Percentiles rank a stretch among this genome's conserved stretches.
Evolutionary conservation across 2,797 vertebrate species (phyloP).

Genomic region (Scleropages formosus): DNA sequence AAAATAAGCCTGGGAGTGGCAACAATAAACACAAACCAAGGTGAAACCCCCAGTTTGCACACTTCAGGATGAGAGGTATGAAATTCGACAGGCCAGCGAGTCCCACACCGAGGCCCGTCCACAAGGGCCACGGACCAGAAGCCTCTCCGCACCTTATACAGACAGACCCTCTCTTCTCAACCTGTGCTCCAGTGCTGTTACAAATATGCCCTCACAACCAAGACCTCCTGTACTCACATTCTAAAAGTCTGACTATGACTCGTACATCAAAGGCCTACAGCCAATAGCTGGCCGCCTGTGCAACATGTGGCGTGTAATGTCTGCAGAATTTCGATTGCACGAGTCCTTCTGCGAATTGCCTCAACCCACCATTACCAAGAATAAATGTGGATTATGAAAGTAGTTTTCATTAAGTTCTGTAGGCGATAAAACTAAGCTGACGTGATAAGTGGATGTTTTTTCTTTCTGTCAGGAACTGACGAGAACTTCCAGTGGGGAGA

Average conservation of each 20-base stretch:
- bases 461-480: slow-evolving; percentile 25
- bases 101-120: no score
- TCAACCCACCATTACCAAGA: slow-evolving; percentile 56
- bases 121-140: no score
- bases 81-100: background rate
- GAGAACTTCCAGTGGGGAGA: slow-evolving; percentile 14
- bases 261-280: slow-evolving; percentile 33
- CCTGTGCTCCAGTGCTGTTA: no score
- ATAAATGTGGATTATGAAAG: slow-evolving; percentile 64
- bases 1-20: background rate
- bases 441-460: slow-evolving; percentile 29
- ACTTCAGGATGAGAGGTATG: background rate
- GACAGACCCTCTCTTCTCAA: no score
- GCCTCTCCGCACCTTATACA: no score
- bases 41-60: background rate
- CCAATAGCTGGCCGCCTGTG: slow-evolving; percentile 62
- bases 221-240: no score
- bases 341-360: slow-evolving; percentile 46
- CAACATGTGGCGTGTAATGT: slow-evolving; percentile 64
- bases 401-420: slow-evolving; percentile 67
- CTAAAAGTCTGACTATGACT: no score
- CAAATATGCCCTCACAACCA: no score
- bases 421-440: slow-evolving; percentile 59
- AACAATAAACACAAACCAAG: background rate
- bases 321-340: slow-evolving; percentile 67